A percentile compares a stretch with the other conserved stretches of the same genome.
Conservation (phyloP, 2,888 invertebrate genomes). For the Philonicus albiceps region DNA sequence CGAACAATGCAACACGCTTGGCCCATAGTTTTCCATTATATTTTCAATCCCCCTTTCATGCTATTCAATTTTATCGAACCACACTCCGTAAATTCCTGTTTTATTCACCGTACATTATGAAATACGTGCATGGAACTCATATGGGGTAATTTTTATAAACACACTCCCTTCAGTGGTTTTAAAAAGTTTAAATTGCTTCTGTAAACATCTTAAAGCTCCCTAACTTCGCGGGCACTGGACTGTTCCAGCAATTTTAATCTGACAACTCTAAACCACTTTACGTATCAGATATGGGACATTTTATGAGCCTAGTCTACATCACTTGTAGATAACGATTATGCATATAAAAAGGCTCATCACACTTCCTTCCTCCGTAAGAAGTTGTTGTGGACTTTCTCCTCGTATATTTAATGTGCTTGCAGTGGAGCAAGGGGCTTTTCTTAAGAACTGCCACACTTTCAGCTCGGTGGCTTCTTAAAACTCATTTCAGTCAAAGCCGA, state of each 20-base stretch:
- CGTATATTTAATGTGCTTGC: not conserved
- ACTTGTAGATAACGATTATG: not conserved
- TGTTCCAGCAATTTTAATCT: not conserved
- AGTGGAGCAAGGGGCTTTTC: not conserved
- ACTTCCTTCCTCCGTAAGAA: not conserved
- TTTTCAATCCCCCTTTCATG: not conserved
- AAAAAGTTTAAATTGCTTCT: not conserved
- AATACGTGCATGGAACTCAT: not conserved
- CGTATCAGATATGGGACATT: conserved; percentile 2
- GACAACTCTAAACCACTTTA: not conserved
- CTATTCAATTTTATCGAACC: not conserved
- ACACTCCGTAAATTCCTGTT: not conserved
- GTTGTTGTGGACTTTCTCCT: not conserved
- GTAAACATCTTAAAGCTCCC: not conserved
- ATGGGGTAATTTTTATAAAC: not conserved
- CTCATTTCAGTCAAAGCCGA: not conserved
- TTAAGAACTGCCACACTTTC: not conserved
- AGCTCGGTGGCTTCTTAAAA: not conserved
- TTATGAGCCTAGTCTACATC: not conserved
- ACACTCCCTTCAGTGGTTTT: not conserved
- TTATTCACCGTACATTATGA: not conserved
- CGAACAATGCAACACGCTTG: not conserved
- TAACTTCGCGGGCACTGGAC: not conserved
- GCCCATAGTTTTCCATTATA: not conserved
- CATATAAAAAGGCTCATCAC: not conserved